Conservation (phyloP, 1,140 invertebrate species). For the Neodiprion pinetum region DNA sequence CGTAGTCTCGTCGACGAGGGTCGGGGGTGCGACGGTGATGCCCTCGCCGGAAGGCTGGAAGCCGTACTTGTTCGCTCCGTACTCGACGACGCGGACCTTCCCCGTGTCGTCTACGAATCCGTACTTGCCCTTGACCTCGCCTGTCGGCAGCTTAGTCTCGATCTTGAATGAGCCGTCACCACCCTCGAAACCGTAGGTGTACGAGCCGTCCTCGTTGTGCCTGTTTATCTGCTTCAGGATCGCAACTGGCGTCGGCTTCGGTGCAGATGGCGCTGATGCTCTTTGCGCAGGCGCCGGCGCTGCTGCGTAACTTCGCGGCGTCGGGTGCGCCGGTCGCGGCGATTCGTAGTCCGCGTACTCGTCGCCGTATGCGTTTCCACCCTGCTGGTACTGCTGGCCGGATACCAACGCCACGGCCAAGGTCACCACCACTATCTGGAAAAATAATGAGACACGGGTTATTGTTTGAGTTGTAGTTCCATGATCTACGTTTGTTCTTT, state of each 20-base stretch:
- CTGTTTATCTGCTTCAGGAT: conserved; percentile 88
- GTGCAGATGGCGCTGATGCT: conserved; percentile 53
- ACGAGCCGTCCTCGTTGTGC: conserved; percentile 86
- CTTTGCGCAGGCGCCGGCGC: conserved; percentile 52
- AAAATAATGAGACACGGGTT: conserved; percentile 14
- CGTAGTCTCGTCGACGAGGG: conserved; percentile 76
- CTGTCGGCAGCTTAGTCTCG: conserved; percentile 79
- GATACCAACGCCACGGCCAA: conserved; percentile 48
- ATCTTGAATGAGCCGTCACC: conserved; percentile 87
- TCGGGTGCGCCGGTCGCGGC: conserved; percentile 63
- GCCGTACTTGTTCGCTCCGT: conserved; percentile 85
- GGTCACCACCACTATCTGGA: conserved; percentile 57
- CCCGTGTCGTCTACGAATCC: conserved; percentile 86
- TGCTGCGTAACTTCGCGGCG: conserved; percentile 56
- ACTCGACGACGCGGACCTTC: conserved; percentile 83
- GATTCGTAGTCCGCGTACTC: conserved; percentile 68
- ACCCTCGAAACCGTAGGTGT: conserved; percentile 87
- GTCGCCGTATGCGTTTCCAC: conserved; percentile 56
- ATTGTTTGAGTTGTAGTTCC: no score
- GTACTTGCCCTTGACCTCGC: conserved; percentile 85
- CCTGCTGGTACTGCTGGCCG: conserved; percentile 51
- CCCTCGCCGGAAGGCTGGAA: conserved; percentile 88
- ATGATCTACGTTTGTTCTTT: not conserved
- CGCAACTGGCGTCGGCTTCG: conserved; percentile 73
- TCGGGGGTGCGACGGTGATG: conserved; percentile 82